phyloP scores from a whole-genome alignment of 2,797 vertebrate genomes.

The Alectoris magna region DNA sequence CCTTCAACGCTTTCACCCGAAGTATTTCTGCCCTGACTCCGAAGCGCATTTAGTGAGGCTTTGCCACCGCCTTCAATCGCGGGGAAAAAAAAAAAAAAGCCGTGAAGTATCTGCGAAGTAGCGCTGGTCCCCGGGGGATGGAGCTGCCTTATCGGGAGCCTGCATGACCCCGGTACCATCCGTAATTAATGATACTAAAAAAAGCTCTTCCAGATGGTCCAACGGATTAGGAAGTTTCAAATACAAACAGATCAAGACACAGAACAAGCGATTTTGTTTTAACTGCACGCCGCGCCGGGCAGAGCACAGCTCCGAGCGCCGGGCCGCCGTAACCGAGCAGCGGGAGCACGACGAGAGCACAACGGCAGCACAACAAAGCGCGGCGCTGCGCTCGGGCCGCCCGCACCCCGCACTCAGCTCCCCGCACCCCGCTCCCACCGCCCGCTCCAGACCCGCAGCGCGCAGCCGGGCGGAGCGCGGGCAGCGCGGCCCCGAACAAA shows the following conservation, averaged over 20 bases:
- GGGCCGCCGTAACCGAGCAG: background rate
- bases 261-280: constrained; percentile 6
- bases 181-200: constrained; percentile 79
- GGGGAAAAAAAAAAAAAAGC: background rate
- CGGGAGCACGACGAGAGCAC: too few relatives aligned
- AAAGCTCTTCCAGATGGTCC: constrained; percentile 79
- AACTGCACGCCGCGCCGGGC: background rate
- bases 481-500: background rate
- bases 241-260: constrained; percentile 68
- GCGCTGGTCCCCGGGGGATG: constrained; percentile 31
- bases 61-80: background rate
- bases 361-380: background rate
- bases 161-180: constrained; percentile 76
- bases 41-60: constrained; percentile 20
- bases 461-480: too few relatives aligned
- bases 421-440: too few relatives aligned
- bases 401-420: background rate
- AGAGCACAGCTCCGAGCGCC: too few relatives aligned
- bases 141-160: constrained; percentile 62
- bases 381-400: constrained; percentile 5
- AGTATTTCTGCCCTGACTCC: background rate
- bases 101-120: background rate
- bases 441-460: too few relatives aligned
- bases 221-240: constrained; percentile 75
- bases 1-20: rapidly evolving